These are phyloP conservation scores for Trachops cirrhosus DNA, from an alignment of 2,797 vertebrate genomes.

Conservation along the genomic window DNA sequence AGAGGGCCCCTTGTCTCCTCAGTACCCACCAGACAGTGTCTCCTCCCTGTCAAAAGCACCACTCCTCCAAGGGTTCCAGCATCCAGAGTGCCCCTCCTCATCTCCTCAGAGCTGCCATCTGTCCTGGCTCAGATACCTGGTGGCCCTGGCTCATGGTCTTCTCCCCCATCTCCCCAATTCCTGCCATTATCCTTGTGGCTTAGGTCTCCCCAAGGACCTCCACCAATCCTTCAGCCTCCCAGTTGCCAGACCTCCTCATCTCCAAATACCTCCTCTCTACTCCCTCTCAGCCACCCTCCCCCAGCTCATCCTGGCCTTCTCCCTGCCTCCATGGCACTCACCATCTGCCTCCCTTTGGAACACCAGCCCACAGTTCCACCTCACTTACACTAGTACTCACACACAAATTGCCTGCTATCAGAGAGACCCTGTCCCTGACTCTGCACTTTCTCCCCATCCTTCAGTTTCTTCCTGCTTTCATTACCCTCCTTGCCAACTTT, in stretches of 20 bases:
- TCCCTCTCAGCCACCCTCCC: not conserved
- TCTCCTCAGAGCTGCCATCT: not conserved
- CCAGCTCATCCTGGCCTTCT: not conserved
- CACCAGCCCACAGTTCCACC: not conserved
- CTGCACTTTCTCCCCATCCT: not conserved
- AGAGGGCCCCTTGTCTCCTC: not conserved
- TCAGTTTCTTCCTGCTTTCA: not conserved
- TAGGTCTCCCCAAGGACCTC: not conserved
- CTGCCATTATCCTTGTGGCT: not conserved
- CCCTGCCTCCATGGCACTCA: rapidly evolving
- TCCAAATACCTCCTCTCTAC: not conserved
- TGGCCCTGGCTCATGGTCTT: not conserved
- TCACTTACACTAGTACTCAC: not conserved
- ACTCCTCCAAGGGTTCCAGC: not conserved
- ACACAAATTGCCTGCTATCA: not conserved
- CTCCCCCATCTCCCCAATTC: not conserved
- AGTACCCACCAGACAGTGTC: not conserved
- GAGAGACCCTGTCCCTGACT: not conserved
- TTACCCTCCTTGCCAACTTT: not conserved
- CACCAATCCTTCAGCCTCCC: not conserved
- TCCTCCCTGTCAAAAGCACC: not conserved
- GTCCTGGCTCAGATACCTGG: not conserved
- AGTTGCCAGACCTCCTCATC: not conserved
- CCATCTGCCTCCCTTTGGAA: not conserved
- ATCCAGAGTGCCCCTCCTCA: not conserved